phyloP scores from a whole-genome alignment of 2,113 vertebrate species.

The Zapornia atra region DNA sequence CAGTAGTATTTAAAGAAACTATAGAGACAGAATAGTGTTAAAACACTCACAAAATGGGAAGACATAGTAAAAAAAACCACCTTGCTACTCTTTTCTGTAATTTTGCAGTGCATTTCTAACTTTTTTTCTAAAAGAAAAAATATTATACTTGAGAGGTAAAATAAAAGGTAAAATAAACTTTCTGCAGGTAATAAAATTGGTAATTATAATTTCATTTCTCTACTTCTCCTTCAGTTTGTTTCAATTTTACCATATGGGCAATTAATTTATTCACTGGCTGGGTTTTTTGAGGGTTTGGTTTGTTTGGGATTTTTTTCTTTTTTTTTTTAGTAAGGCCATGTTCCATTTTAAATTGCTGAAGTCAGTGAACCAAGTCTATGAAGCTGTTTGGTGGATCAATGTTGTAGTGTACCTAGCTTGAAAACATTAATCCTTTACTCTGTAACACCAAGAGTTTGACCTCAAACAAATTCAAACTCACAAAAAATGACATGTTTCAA shows the following conservation, averaged over 20 bases:
- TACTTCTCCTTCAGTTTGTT: background rate
- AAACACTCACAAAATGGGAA: background rate
- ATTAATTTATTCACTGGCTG: background rate
- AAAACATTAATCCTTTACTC: background rate
- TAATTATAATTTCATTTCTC: background rate
- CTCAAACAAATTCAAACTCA: background rate
- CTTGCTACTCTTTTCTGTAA: background rate
- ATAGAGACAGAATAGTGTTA: background rate
- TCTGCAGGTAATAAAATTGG: background rate
- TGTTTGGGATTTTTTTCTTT: background rate
- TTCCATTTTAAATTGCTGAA: background rate
- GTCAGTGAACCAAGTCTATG: background rate
- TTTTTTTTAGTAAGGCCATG: background rate
- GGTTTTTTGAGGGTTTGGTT: no score
- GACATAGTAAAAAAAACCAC: rapidly evolving
- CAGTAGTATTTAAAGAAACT: background rate
- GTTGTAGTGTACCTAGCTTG: background rate
- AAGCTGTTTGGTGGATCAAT: background rate
- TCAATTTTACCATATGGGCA: background rate
- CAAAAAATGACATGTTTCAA: background rate
- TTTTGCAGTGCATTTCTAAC: background rate
- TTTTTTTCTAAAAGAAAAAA: background rate
- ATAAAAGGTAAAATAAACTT: background rate
- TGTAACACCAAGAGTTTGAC: background rate
- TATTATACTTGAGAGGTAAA: no score